These are phyloP conservation scores for Ditula angustiorana DNA, from an alignment of 2,888 invertebrate species.

Conservation along the genomic window DNA sequence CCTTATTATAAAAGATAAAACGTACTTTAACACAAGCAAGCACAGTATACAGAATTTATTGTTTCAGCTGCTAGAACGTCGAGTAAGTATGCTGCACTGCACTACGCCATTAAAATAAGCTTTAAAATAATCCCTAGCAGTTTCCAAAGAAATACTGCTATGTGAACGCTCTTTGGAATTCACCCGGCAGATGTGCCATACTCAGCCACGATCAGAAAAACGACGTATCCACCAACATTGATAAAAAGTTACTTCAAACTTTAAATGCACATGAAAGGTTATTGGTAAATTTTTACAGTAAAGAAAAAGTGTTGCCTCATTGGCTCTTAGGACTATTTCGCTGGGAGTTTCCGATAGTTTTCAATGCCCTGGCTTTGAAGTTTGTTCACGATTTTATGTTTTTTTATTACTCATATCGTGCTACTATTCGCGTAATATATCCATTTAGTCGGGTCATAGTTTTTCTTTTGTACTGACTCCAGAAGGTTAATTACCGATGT, in stretches of 20 bases:
- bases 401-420: not conserved
- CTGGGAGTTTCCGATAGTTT: not conserved
- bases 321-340: not conserved
- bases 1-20: too few relatives aligned
- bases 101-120: conserved; percentile 63
- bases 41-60: not conserved
- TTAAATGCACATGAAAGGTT: not conserved
- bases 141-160: conserved; percentile 56
- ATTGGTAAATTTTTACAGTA: too few relatives aligned
- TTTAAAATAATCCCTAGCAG: conserved; percentile 66
- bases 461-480: too few relatives aligned
- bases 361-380: not conserved
- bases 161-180: conserved; percentile 49
- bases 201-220: not conserved
- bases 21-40: too few relatives aligned
- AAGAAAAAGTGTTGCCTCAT: not conserved
- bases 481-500: too few relatives aligned
- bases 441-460: too few relatives aligned
- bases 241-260: not conserved
- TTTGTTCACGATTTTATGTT: not conserved
- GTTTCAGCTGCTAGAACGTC: not conserved
- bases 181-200: conserved; percentile 51
- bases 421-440: too few relatives aligned
- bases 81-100: not conserved
- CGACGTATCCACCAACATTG: conserved; percentile 3